Evolutionary conservation across 2,888 invertebrate genomes (phyloP).

Genomic region (Sinopyrophorus schimmeli): DNA sequence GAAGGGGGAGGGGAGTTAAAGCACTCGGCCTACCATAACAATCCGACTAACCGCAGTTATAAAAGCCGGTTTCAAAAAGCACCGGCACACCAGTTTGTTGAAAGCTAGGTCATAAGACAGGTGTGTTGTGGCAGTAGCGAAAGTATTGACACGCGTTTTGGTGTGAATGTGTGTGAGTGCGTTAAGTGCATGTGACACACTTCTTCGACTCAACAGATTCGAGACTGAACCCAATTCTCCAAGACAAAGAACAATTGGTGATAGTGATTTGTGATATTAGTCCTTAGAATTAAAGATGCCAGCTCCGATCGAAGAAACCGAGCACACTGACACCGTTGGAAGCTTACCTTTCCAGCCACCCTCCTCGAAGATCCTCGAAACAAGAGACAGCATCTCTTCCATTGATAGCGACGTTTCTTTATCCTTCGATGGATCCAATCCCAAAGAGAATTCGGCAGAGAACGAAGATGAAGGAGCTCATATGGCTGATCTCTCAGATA

Average conservation of each 20-base stretch:
- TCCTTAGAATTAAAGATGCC: slow-evolving; percentile 44
- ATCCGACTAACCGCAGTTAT: slow-evolving; percentile 33
- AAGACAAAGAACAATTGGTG: slow-evolving; percentile 37
- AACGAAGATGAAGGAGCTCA: slow-evolving; percentile 64
- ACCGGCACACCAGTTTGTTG: slow-evolving; percentile 46
- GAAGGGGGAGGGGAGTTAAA: slow-evolving; percentile 19
- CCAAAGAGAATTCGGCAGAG: slow-evolving; percentile 35
- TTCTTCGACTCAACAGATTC: too few species aligned
- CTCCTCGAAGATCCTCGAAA: slow-evolving; percentile 60
- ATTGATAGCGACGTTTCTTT: slow-evolving; percentile 64
- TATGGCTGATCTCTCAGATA: slow-evolving; percentile 67
- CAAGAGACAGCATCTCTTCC: slow-evolving; percentile 64
- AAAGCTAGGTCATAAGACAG: slow-evolving; percentile 53
- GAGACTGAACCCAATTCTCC: slow-evolving; percentile 38
- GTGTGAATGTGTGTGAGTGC: too few species aligned
- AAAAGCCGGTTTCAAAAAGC: slow-evolving; percentile 33
- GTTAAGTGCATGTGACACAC: too few species aligned
- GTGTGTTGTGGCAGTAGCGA: slow-evolving; percentile 54
- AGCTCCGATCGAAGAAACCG: slow-evolving; percentile 46
- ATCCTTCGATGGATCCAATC: slow-evolving; percentile 56
- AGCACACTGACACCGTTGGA: slow-evolving; percentile 51
- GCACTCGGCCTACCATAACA: slow-evolving; percentile 16
- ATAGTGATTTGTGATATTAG: slow-evolving; percentile 50
- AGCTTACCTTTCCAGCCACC: slow-evolving; percentile 46
- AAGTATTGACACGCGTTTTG: slow-evolving; percentile 34